phyloP scores from a whole-genome alignment of 2,888 invertebrate genomes.

The Hydrotaea diabolus region DNA sequence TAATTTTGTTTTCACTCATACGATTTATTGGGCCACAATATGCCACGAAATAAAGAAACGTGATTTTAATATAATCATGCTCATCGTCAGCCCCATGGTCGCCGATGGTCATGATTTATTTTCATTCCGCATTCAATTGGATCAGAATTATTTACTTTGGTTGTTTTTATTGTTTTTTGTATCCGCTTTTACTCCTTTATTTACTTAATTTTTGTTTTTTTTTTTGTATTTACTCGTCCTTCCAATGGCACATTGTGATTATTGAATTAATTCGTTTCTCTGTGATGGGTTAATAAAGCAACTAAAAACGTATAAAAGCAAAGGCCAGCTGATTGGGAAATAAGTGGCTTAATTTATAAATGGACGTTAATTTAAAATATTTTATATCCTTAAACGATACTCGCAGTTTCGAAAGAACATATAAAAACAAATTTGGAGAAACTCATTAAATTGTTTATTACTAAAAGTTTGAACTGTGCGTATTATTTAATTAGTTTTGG shows the following conservation, averaged over 20 bases:
- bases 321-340: not conserved
- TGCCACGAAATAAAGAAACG: not conserved
- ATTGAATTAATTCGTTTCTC: constrained; percentile 1
- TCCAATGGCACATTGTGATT: not conserved
- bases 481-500: too few species aligned
- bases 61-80: not conserved
- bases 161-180: constrained; percentile 25
- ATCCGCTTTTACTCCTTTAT: not conserved
- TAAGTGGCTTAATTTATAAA: too few species aligned
- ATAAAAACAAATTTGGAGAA: too few species aligned
- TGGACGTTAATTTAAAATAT: too few species aligned
- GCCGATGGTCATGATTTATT: not conserved
- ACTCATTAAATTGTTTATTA: too few species aligned
- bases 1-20: constrained; percentile 2
- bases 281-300: constrained; percentile 6
- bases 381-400: too few species aligned
- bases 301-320: not conserved
- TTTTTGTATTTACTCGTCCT: not conserved
- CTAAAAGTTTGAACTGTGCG: too few species aligned
- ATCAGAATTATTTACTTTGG: not conserved
- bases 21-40: constrained; percentile 23
- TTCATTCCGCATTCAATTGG: not conserved
- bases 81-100: not conserved
- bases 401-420: too few species aligned
- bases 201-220: not conserved